Evolutionary conservation across 2,797 vertebrate species (phyloP).

Genomic region (Chelonia mydas): DNA sequence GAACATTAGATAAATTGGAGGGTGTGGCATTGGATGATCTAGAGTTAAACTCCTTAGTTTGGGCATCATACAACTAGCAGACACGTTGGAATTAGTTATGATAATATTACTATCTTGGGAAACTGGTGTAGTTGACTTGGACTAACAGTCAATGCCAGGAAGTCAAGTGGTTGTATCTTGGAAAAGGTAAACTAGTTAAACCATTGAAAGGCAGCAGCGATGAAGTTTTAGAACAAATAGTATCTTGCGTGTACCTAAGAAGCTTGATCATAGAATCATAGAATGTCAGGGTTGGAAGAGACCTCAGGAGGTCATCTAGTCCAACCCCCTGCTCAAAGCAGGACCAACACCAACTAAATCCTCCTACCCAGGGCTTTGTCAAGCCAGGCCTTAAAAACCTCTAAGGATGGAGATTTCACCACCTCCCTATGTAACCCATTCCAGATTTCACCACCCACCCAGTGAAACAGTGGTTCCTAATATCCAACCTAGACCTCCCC

Average conservation of each 20-base stretch:
- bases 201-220: neutral
- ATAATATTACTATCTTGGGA: neutral
- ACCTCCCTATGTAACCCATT: too few relatives aligned
- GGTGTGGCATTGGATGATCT: neutral
- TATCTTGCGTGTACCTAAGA: neutral
- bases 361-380: too few relatives aligned
- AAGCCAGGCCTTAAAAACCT: too few relatives aligned
- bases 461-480: too few relatives aligned
- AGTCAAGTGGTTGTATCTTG: neutral
- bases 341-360: too few relatives aligned
- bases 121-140: neutral
- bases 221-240: neutral
- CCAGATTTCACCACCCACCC: too few relatives aligned
- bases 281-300: too few relatives aligned
- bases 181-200: neutral
- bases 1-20: neutral
- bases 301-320: too few relatives aligned
- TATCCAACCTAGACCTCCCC: too few relatives aligned
- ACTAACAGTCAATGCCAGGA: neutral
- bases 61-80: neutral
- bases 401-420: too few relatives aligned
- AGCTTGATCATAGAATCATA: neutral
- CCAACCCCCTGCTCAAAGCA: too few relatives aligned
- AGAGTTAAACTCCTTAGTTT: neutral
- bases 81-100: neutral